Evolutionary conservation across 2,888 invertebrate genomes (phyloP), one percentile per base, ranked within the genome.

Genomic region (Lycia hirtaria): DNA sequence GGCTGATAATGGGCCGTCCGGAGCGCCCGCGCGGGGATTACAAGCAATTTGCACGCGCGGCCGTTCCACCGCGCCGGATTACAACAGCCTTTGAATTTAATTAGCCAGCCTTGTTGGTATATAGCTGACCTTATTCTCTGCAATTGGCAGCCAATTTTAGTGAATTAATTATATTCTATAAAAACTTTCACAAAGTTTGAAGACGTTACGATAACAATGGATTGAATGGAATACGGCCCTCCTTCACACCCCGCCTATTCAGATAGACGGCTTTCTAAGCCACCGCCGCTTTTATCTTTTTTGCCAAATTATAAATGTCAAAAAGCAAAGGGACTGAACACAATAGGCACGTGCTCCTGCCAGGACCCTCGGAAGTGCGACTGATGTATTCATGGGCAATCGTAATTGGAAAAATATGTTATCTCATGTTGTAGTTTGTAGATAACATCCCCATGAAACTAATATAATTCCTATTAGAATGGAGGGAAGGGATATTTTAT

Each of bases 11-110:
- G 75, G 73, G 67, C 70, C 53, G 63, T 56, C 47, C 56, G 47
- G 58, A 66, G 56, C 61, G 57, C 47, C 61, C 48, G 58, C 49
- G 45, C 48, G 56, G 65, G 72, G 76, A 76, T 79, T 76, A 81
- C 79, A 73, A 73, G 70, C 74, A 77, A 81, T 81, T 80, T 76
- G 70, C 69, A 66, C 67, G 68, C 64, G 63, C 69, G 65, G 65
- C 56, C 67, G 60, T 68, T 62, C 65, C 62, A 60, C 62, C 45
- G 62, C 66, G 59, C 56, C 50, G 71, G 66, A 71, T 71, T 71
- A 72, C 62, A 51, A 44, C 54, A 26, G 55, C 48, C 56, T 62
- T 59, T 61, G 66, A 64, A 66, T 66, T 64, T 62, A 64, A 66
- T 66, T 66, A 66, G 50, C 56, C 56, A 37, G 48, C 24, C 48